Evolutionary conservation across 2,888 invertebrate genomes (phyloP).

Genomic region (Entomobrya multifasciata): DNA sequence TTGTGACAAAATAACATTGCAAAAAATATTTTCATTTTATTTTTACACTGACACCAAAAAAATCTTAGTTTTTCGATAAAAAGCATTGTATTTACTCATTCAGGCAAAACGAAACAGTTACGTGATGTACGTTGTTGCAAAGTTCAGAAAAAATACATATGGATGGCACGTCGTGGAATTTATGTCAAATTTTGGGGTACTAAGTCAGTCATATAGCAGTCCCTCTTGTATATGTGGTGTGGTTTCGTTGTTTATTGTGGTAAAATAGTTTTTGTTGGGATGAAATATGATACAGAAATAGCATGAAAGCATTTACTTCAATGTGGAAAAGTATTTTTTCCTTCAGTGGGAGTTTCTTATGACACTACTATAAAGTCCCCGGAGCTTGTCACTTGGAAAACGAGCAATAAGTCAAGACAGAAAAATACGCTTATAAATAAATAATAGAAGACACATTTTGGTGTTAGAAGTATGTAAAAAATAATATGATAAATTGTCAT

Average conservation of each 20-base stretch:
- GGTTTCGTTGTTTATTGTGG: no score
- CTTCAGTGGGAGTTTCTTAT: neutral
- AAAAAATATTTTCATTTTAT: no score
- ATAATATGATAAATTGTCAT: conserved; percentile 35
- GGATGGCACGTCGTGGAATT: neutral
- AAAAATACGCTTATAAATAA: neutral
- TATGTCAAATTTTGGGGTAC: neutral
- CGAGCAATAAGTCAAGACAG: conserved; percentile 22
- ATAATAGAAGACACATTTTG: neutral
- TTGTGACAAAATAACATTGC: neutral
- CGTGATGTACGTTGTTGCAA: neutral
- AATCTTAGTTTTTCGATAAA: neutral
- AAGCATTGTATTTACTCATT: neutral
- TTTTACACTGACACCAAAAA: neutral
- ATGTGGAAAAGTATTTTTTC: neutral
- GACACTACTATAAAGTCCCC: neutral
- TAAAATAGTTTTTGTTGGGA: neutral
- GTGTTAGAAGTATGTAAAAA: neutral
- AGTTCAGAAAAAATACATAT: neutral
- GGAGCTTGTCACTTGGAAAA: conserved; percentile 25
- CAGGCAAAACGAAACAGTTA: neutral
- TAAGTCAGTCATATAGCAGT: neutral
- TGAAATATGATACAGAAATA: neutral
- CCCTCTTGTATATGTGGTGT: no score
- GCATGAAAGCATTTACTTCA: no score